Evolutionary conservation across 2,797 vertebrate genomes (phyloP).

Genomic region (Brachyrhaphis roseni): DNA sequence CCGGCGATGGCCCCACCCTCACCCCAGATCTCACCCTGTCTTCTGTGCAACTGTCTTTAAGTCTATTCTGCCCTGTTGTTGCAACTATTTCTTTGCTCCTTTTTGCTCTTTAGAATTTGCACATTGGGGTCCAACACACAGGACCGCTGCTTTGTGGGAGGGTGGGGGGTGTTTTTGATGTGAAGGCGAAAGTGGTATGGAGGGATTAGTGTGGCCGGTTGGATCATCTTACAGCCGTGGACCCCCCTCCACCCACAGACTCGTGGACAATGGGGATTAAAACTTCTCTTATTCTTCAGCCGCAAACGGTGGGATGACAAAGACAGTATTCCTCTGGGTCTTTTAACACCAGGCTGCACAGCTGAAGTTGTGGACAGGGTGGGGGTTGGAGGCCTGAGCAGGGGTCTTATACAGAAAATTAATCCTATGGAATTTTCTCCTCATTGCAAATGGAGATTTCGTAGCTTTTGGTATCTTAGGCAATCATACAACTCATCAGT

Average conservation of each 20-base stretch:
- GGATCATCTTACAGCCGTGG: constrained; percentile 97
- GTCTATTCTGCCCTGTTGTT: constrained; percentile 90
- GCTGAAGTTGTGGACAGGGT: constrained; percentile 82
- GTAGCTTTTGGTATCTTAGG: constrained; percentile 78
- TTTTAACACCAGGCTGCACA: constrained; percentile 87
- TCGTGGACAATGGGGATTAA: constrained; percentile 88
- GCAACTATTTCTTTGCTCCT: constrained; percentile 94
- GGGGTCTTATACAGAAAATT: constrained; percentile 83
- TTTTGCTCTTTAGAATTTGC: constrained; percentile 84
- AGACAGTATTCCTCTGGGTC: constrained; percentile 88
- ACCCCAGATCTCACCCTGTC: constrained; percentile 72
- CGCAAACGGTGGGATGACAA: constrained; percentile 86
- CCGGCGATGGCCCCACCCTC: constrained; percentile 85
- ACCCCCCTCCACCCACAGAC: constrained; percentile 74
- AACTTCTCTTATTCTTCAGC: constrained; percentile 88
- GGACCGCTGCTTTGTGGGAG: constrained; percentile 83
- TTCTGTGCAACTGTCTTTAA: constrained; percentile 83
- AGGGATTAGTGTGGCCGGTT: constrained; percentile 98
- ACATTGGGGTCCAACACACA: constrained; percentile 85
- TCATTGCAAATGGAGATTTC: constrained; percentile 85
- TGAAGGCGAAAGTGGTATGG: constrained; percentile 90
- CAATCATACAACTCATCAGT: constrained; percentile 74
- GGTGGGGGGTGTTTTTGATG: constrained; percentile 80
- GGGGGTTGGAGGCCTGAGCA: constrained; percentile 62
- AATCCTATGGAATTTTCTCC: constrained; percentile 87